Percentiles rank a stretch among this genome's conserved stretches.
Evolutionary conservation across 2,113 vertebrate genomes (phyloP).

Genomic region (Romanogobio albipinnatus): DNA sequence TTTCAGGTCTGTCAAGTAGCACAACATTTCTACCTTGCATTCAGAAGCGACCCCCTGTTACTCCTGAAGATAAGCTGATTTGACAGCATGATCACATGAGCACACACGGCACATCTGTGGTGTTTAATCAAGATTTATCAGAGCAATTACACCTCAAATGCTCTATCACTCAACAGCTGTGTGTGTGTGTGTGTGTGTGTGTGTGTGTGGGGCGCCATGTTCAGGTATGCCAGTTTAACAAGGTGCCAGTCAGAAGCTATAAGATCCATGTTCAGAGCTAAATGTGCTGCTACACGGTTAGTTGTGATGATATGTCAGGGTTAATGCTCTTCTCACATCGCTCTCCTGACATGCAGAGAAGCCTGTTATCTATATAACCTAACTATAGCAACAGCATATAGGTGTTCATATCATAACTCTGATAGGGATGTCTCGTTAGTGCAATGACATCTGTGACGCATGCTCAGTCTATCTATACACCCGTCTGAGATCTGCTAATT

Average conservation of each 20-base stretch:
- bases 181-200: constrained; percentile 27
- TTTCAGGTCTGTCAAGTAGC: constrained; percentile 20
- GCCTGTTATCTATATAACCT: not conserved
- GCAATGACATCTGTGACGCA: constrained; percentile 13
- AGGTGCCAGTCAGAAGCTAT: constrained; percentile 40
- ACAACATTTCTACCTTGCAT: not conserved
- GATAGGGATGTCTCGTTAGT: not conserved
- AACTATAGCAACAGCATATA: not conserved
- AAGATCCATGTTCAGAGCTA: not conserved
- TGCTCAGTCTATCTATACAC: constrained; percentile 54
- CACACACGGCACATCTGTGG: constrained; percentile 52
- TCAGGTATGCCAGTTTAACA: constrained; percentile 39
- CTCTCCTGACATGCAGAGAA: not conserved
- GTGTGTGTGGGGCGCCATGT: constrained; percentile 21
- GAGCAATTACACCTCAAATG: constrained; percentile 58
- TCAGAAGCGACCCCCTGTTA: constrained; percentile 31
- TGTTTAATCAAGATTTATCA: constrained; percentile 64
- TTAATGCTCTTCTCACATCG: not conserved
- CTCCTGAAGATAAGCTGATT: constrained; percentile 51
- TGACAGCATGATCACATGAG: constrained; percentile 56
- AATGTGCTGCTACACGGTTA: not conserved
- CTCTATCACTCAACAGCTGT: constrained; percentile 54
- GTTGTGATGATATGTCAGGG: constrained; percentile 21
- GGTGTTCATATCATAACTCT: not conserved
- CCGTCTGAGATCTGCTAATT: constrained; percentile 26